A percentile compares a stretch with the other conserved stretches of the same genome.
These are phyloP conservation scores for Yoshiicerus persimilis DNA, from an alignment of 1,140 invertebrate genomes.

Conservation along the genomic window DNA sequence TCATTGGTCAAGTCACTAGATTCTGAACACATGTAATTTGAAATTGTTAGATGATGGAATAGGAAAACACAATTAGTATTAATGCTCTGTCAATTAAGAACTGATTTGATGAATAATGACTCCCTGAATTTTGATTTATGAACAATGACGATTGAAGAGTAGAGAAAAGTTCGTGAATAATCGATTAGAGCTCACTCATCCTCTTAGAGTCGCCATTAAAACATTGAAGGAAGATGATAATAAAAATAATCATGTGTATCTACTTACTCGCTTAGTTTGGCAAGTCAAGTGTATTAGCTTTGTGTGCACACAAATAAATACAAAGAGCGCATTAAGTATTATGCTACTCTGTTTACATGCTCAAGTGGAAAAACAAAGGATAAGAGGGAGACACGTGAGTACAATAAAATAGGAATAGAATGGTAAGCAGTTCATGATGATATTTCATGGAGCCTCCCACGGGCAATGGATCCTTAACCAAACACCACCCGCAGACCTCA, in stretches of 20 bases:
- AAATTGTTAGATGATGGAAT: background rate
- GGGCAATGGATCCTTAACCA: constrained; percentile 40
- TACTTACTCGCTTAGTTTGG: background rate
- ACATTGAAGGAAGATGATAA: background rate
- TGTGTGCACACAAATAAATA: background rate
- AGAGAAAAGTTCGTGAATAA: constrained; percentile 19
- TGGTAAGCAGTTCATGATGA: constrained; percentile 36
- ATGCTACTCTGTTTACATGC: constrained; percentile 6
- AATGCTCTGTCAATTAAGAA: constrained; percentile 11
- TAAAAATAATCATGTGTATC: background rate
- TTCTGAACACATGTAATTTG: too few relatives aligned
- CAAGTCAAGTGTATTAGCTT: background rate
- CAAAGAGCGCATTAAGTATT: background rate
- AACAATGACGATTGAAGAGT: background rate
- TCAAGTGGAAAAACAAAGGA: background rate
- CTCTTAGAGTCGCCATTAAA: constrained; percentile 2
- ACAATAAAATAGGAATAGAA: constrained; percentile 33
- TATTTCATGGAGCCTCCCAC: constrained; percentile 41
- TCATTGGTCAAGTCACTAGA: background rate
- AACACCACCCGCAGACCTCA: constrained; percentile 41
- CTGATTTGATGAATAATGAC: background rate
- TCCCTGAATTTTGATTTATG: constrained; percentile 9
- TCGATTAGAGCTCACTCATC: constrained; percentile 26
- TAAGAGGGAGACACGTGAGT: constrained; percentile 31
- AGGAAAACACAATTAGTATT: background rate